These are phyloP conservation scores for Macaria notata DNA, from an alignment of 2,888 invertebrate species.

Conservation along the genomic window DNA sequence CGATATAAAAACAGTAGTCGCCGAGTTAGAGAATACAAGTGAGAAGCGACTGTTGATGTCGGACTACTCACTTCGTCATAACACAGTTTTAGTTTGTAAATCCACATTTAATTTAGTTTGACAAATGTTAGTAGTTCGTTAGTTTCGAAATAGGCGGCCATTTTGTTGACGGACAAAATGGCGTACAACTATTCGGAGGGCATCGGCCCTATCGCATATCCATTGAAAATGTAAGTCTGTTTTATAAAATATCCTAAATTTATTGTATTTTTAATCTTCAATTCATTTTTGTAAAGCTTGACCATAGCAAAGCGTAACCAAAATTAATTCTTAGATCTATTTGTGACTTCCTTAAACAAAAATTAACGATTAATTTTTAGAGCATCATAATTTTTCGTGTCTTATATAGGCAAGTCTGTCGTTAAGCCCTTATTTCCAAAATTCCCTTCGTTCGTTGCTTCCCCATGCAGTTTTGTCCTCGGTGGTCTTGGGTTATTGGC, in stretches of 20 bases:
- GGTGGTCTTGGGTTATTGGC: no score
- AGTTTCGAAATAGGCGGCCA: conserved; percentile 41
- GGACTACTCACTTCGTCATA: conserved; percentile 81
- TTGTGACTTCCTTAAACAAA: no score
- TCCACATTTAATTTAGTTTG: conserved; percentile 24
- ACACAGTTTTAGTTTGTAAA: conserved; percentile 33
- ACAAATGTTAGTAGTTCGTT: conserved; percentile 48
- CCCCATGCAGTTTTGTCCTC: no score
- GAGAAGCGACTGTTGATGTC: conserved; percentile 78
- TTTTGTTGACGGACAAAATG: conserved; percentile 67
- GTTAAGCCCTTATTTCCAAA: no score
- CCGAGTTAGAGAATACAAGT: conserved; percentile 56
- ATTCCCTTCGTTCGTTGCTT: no score
- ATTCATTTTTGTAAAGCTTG: no score
- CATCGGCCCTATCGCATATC: conserved; percentile 71
- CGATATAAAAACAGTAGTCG: conserved; percentile 65
- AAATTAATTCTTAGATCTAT: no score
- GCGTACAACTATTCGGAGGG: conserved; percentile 63
- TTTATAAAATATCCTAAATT: neutral
- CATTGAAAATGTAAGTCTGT: conserved; percentile 69
- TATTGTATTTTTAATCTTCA: no score
- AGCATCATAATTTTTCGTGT: no score
- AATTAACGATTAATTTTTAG: no score
- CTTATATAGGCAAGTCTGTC: no score
- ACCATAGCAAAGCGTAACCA: no score